A percentile compares a stretch with the other conserved stretches of the same genome.
These are phyloP conservation scores for Atlantisia rogersi DNA, from an alignment of 2,113 vertebrate species.

Conservation along the genomic window DNA sequence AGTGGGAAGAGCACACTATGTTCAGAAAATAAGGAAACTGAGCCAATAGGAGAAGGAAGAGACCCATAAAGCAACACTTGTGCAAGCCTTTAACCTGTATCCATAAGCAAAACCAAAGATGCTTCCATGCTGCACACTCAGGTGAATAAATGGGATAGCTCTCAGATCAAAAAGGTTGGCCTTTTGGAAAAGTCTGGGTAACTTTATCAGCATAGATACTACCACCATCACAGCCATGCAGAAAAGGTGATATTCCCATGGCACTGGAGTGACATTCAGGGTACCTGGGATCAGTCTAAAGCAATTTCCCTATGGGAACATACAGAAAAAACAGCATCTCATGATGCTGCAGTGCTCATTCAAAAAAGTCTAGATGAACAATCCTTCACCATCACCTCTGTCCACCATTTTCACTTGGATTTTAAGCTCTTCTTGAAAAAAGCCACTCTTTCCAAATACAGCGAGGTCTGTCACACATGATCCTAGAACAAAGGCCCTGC, in stretches of 20 bases:
- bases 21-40: neutral
- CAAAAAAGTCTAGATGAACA: neutral
- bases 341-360: neutral
- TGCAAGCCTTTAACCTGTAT: neutral
- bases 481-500: neutral
- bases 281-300: neutral
- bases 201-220: neutral
- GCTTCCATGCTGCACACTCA: neutral
- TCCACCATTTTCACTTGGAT: neutral
- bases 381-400: neutral
- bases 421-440: neutral
- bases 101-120: neutral
- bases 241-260: neutral
- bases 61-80: neutral
- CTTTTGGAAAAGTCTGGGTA: neutral
- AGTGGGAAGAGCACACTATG: fast-evolving
- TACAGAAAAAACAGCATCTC: fast-evolving
- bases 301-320: neutral
- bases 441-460: neutral
- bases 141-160: neutral
- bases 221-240: neutral
- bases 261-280: neutral
- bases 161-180: neutral
- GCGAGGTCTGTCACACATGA: fast-evolving
- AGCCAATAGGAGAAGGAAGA: neutral